Base-by-base conservation (phyloP, 2,888 invertebrate species). In the Lithophane leautieri region DNA sequence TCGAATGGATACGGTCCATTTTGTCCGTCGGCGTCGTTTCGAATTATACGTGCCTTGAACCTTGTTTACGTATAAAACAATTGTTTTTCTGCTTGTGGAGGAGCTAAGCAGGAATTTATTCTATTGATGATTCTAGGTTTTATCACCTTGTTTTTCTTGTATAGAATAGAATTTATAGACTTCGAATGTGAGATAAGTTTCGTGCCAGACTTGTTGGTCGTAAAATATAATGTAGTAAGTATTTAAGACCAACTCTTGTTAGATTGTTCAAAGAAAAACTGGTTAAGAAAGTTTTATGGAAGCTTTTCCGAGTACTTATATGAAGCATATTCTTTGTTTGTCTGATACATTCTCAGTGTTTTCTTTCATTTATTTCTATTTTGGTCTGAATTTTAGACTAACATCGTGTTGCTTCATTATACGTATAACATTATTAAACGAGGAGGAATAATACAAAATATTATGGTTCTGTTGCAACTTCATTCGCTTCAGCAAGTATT, bases 11-110 rank as follows among this genome's bases (percentile, higher is more conserved):
- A 85, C 71, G 82, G 79, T 70, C 73, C 82, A 78, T 82, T 84
- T 76, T 58, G 78, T 73, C 76, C 79, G 79, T 77, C 70, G 72
- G 75, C 70, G 73, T 75, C 76, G 65, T 81, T 79, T 87, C 75
- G 67, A 75, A 85, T 89, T 85, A 85, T 84, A 76, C 85, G 88
- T 85, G 68, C 73, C 81, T 89, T 87, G 88, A 89, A 88, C 87
- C 83, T 72, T 84, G 82, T 85, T 87, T 88, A 82, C 80, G 68
- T 76, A 70, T 58, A 73, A 72, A 78, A 81, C 76, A 76, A 82
- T 83, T 87, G 81, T 79, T 78, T 84, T 78, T 81, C 61, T 81
- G 58, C 71, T 77, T 76, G 73, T 66, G 63, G 44, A 81, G 66
- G 76, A 71, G 63, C 68, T 75, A 69, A 70, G 61, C 40, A 63